A percentile compares a stretch with the other conserved stretches of the same genome.
Evolutionary conservation across 2,113 vertebrate species (phyloP).

Genomic region (human (Homo sapiens)): DNA sequence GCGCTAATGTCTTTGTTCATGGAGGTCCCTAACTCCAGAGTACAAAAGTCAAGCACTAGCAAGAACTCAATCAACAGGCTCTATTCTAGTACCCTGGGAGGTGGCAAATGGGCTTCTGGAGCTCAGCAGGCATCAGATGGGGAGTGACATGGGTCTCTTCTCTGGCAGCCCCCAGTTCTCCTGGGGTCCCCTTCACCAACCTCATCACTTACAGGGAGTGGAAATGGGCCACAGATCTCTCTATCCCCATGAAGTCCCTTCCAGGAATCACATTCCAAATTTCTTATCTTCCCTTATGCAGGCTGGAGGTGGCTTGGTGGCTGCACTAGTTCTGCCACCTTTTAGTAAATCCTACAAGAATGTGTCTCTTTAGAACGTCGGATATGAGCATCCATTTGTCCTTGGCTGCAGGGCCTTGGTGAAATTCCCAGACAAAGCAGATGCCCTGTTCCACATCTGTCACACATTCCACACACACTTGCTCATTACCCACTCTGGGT

Average conservation of each 20-base stretch:
- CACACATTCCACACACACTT: background rate
- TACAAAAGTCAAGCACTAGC: background rate
- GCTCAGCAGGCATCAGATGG: background rate
- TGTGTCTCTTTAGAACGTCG: background rate
- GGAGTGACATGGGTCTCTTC: background rate
- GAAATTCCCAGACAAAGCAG: background rate
- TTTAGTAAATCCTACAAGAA: background rate
- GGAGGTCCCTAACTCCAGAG: background rate
- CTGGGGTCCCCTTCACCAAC: background rate
- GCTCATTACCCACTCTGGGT: background rate
- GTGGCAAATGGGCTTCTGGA: background rate
- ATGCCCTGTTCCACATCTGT: background rate
- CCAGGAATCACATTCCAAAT: background rate
- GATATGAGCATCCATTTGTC: background rate
- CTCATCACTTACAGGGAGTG: background rate
- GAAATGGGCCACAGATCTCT: background rate
- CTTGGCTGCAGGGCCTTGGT: background rate
- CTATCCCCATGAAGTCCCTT: background rate
- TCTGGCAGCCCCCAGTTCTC: background rate
- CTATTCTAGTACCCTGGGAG: background rate
- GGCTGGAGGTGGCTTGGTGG: background rate
- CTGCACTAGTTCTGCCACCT: background rate
- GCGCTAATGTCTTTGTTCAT: background rate
- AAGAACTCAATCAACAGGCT: background rate
- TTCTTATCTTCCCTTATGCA: background rate